A percentile compares a stretch with the other conserved stretches of the same genome.
Conservation (phyloP, 2,797 vertebrate species). For the Steatocranus sp. region DNA sequence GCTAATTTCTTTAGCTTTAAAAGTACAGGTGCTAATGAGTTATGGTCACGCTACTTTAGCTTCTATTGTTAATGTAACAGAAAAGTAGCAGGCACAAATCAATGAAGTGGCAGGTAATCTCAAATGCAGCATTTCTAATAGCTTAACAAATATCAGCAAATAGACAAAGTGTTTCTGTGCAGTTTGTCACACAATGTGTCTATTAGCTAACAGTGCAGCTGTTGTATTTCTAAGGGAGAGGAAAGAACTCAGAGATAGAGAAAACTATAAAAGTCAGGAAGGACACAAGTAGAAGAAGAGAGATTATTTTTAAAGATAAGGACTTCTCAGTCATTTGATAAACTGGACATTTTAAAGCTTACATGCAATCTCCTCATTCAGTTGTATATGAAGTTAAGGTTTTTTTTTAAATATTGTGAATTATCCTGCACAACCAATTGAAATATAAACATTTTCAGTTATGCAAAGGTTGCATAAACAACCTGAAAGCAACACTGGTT, state of each 20-base stretch:
- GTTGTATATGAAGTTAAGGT: background rate
- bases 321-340: background rate
- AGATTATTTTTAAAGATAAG: background rate
- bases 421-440: background rate
- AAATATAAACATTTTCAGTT: fast-evolving
- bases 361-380: background rate
- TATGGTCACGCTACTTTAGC: background rate
- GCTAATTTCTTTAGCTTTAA: background rate
- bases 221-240: background rate
- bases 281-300: background rate
- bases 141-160: background rate
- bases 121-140: background rate
- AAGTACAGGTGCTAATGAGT: background rate
- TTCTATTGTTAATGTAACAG: background rate
- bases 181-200: background rate
- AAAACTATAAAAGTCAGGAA: background rate
- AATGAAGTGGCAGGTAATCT: background rate
- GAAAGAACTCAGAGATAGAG: background rate
- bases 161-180: background rate
- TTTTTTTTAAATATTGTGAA: background rate
- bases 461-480: background rate
- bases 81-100: background rate
- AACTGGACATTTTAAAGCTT: background rate
- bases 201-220: background rate
- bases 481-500: background rate